These are phyloP conservation scores for Cotesia chilonis DNA, from an alignment of 1,140 invertebrate species.

Conservation along the genomic window DNA sequence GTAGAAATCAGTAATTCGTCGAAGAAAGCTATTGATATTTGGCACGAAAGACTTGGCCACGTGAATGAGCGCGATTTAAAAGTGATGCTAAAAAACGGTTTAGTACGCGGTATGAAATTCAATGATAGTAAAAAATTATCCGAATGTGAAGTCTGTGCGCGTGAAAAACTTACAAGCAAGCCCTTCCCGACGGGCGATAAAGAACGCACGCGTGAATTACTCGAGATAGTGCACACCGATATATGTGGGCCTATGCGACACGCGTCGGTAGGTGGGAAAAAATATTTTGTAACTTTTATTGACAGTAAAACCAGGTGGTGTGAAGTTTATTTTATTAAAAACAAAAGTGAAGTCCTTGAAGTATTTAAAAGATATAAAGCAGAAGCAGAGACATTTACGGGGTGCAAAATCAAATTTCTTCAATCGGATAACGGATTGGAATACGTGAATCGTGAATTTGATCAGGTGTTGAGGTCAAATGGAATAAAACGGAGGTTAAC, in stretches of 20 bases:
- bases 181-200: conserved; percentile 27
- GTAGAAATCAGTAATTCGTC: conserved; percentile 5
- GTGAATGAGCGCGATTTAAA: conserved; percentile 33
- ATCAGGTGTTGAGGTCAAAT: conserved; percentile 1
- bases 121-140: conserved; percentile 25
- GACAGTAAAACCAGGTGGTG: conserved; percentile 26
- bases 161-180: conserved; percentile 32
- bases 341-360: conserved; percentile 9
- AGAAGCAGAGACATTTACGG: conserved; percentile 12
- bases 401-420: conserved; percentile 18
- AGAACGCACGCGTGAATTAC: conserved; percentile 18
- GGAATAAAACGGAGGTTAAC: conserved; percentile 8
- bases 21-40: conserved; percentile 9
- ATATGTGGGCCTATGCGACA: conserved; percentile 24
- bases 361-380: conserved; percentile 17
- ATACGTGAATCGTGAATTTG: conserved; percentile 13
- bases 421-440: conserved; percentile 27
- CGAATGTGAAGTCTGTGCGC: conserved; percentile 36
- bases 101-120: conserved; percentile 35
- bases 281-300: not conserved
- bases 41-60: conserved; percentile 35
- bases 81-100: conserved; percentile 16
- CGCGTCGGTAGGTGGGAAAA: not conserved
- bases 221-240: conserved; percentile 25
- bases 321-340: conserved; percentile 14